Evolutionary conservation across 2,888 invertebrate genomes (phyloP).

Genomic region (Sphaerophoria rueppellii): DNA sequence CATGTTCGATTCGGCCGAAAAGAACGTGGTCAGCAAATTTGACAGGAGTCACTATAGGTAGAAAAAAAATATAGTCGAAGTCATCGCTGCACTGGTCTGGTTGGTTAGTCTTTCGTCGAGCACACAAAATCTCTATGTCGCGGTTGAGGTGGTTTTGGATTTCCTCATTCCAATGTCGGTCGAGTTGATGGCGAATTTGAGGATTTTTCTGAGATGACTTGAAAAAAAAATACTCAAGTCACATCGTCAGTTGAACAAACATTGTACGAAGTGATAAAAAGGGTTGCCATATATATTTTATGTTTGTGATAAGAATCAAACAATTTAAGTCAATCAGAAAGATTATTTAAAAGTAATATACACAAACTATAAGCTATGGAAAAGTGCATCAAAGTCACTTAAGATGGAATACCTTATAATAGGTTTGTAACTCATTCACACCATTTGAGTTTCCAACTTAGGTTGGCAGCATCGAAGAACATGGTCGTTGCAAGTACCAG

Average conservation of each 20-base stretch:
- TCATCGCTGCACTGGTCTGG: no score
- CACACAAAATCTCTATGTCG: conserved; percentile 62
- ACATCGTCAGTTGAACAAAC: background rate
- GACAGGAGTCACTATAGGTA: conserved; percentile 71
- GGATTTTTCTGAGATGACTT: background rate
- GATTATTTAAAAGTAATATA: no score
- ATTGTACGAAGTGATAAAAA: background rate
- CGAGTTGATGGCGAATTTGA: conserved; percentile 25
- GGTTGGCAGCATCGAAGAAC: no score
- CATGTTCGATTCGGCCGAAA: conserved; percentile 69
- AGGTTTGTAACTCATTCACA: no score
- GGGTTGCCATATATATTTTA: conserved; percentile 4
- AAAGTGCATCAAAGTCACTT: no score
- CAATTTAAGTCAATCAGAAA: no score
- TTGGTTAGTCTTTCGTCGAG: conserved; percentile 13
- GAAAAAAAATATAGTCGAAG: background rate
- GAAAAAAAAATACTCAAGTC: conserved; percentile 46
- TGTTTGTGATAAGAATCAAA: background rate
- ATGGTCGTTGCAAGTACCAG: no score
- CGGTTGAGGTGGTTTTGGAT: conserved; percentile 69
- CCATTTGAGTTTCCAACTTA: no score
- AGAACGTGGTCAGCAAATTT: conserved; percentile 70
- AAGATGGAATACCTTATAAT: no score
- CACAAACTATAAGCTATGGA: no score
- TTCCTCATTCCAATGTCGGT: conserved; percentile 68